These are phyloP conservation scores for Procambarus virginalis DNA, from an alignment of 1,140 invertebrate genomes.

Conservation along the genomic window DNA sequence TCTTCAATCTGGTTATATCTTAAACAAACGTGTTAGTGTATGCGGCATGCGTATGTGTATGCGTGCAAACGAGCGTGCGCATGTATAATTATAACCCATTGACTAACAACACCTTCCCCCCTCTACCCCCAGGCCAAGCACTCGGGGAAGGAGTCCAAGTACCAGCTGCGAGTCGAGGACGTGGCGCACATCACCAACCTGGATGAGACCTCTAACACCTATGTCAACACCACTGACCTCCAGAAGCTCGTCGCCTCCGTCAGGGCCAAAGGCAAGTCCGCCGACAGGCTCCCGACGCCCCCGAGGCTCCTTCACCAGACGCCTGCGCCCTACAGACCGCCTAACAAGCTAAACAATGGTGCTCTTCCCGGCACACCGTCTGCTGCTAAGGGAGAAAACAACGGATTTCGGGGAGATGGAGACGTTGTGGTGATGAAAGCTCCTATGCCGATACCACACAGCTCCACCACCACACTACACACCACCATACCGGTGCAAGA, in stretches of 20 bases:
- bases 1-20: no score
- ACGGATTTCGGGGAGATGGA: no score
- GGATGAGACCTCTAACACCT: slow-evolving; percentile 51
- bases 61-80: neutral
- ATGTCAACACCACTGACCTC: slow-evolving; percentile 62
- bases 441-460: slow-evolving; percentile 24
- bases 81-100: neutral
- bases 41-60: neutral
- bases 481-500: neutral
- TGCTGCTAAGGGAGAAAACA: no score
- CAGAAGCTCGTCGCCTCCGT: slow-evolving; percentile 41
- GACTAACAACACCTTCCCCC: no score
- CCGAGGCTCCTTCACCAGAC: slow-evolving; percentile 27
- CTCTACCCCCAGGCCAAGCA: slow-evolving; percentile 24
- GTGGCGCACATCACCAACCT: slow-evolving; percentile 55
- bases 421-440: slow-evolving; percentile 25
- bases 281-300: slow-evolving; percentile 12
- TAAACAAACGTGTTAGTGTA: no score
- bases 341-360: neutral
- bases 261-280: slow-evolving; percentile 34
- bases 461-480: no score
- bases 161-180: slow-evolving; percentile 52
- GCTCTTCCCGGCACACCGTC: neutral
- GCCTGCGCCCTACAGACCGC: neutral
- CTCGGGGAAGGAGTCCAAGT: slow-evolving; percentile 8